These are phyloP conservation scores for Balanococcus diminutus DNA, from an alignment of 2,888 invertebrate genomes.

Conservation along the genomic window DNA sequence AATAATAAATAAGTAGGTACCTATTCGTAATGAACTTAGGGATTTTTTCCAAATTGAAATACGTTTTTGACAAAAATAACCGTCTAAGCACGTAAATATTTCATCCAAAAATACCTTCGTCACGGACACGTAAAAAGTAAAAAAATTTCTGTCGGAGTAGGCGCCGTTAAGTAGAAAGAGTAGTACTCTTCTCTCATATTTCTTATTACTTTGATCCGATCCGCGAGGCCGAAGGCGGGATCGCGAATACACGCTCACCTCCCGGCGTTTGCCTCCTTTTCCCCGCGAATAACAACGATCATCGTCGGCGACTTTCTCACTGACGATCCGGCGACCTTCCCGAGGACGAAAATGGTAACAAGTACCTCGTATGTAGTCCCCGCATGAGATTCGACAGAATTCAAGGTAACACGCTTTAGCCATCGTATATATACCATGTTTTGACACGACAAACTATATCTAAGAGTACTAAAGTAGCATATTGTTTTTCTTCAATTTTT, in stretches of 20 bases:
- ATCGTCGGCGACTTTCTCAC: background rate
- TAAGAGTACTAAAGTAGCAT: background rate
- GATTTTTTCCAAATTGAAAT: too few species aligned
- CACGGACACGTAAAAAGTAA: background rate
- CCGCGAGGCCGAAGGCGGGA: background rate
- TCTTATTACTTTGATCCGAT: background rate
- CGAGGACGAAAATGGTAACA: background rate
- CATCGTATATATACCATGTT: background rate
- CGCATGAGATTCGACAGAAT: background rate
- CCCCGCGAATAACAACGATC: background rate
- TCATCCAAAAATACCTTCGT: too few species aligned
- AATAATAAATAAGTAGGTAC: background rate
- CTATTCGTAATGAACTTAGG: too few species aligned
- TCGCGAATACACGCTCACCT: background rate
- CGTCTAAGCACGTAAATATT: too few species aligned
- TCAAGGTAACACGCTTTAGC: background rate
- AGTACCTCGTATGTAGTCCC: background rate
- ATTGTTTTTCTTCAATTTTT: too few species aligned
- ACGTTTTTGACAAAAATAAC: too few species aligned
- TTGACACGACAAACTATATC: background rate
- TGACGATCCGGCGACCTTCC: background rate
- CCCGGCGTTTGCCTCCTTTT: background rate
- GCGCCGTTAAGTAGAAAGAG: slow-evolving; percentile 10
- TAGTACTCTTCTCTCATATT: background rate
- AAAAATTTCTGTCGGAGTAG: background rate